Conservation (phyloP, 2,113 vertebrate genomes). For the Daphoenositta chrysoptera region DNA sequence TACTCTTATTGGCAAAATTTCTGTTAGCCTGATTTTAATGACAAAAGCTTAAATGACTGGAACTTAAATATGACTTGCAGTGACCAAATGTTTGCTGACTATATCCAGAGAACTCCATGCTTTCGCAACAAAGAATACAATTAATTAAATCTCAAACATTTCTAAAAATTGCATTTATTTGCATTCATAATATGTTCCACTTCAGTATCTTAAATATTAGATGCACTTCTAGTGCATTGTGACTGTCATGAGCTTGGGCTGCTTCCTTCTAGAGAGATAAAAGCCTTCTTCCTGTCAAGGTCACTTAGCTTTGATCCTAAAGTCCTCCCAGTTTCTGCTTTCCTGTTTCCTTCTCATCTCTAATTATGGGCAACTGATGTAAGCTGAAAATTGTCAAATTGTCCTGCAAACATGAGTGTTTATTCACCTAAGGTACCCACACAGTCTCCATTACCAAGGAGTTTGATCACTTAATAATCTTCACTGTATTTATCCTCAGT, state of each 20-base stretch:
- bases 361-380: not conserved
- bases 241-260: not conserved
- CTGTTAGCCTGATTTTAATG: not conserved
- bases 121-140: not conserved
- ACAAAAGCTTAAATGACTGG: not conserved
- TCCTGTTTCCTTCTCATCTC: not conserved
- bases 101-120: not conserved
- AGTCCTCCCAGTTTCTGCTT: not conserved
- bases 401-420: not conserved
- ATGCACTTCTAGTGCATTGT: not conserved
- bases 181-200: not conserved
- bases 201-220: not conserved
- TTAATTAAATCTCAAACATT: not conserved
- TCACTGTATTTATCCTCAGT: not conserved
- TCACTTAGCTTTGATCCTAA: slow-evolving; percentile 4
- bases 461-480: not conserved
- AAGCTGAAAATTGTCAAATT: slow-evolving; percentile 13
- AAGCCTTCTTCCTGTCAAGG: slow-evolving; percentile 18
- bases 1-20: not conserved
- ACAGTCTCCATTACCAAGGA: not conserved
- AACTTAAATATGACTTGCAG: not conserved
- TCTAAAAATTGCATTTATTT: not conserved
- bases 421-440: not conserved
- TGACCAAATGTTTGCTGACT: not conserved
- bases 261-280: not conserved